Evolutionary conservation across 2,797 vertebrate genomes (phyloP), one percentile per base, ranked within the genome.

Genomic region (Glyptemys insculpta): DNA sequence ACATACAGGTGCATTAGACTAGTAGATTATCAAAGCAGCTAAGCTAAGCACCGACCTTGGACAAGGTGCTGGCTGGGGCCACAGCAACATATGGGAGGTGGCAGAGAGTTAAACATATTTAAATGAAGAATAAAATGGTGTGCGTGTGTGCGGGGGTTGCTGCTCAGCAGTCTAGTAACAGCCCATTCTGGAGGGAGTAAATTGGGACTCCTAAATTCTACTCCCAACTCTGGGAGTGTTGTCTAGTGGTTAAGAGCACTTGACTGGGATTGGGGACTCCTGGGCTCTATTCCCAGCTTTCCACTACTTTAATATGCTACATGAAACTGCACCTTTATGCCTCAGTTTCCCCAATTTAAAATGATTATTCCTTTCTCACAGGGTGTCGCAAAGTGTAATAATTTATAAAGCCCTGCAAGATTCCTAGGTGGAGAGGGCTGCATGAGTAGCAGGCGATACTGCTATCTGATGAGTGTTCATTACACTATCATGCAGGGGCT

Each of bases 11-110:
- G 92, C 80, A 94, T 95, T 29, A 56, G 86, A 57, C 1, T 3
- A 93, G 41, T 62, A 94, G 52, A 96, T 92, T 94, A 90, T 84
- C 91, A 86, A 94, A 84, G 80, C 59, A 84, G n/a, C 78, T 53
- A 54, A 82, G 34, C 80, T 47, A 93, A 91, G 37, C 50, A 62
- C 53, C 12, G 29, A 47, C 57, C 31, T 1, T 1, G 85, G 54
- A 87, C 84, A 50, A 81, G 72, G 41, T 50, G 11, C 47, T 83
- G 34, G 29, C 72, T 57, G 79, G 41, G 78, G 57, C 78, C 1
- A 0, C 49, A 85, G 82, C 81, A 87, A 76, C n/a, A 29, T 74
- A 52, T 34, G 34, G 54, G 54, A 74, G 87, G 74, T 0, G 1
- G 85, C 21, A 91, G 89, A 90, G 3, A 88, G 84, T 81, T 88